Conservation (phyloP, 2,888 invertebrate genomes). For the Vesta saturnalis region DNA sequence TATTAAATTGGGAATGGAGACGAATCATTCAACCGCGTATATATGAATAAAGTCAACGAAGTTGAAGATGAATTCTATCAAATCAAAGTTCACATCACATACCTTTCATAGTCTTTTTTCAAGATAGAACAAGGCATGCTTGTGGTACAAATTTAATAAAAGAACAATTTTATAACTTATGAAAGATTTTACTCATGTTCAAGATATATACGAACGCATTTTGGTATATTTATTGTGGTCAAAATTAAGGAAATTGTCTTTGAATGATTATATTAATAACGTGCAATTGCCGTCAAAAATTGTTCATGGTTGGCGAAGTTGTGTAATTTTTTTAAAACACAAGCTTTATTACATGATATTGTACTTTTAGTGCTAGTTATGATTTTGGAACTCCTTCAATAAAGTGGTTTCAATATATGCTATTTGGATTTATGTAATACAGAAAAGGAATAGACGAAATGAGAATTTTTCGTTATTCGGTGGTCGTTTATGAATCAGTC, state of each 20-base stretch:
- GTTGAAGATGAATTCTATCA: constrained; percentile 35
- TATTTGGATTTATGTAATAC: not conserved
- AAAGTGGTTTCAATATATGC: not conserved
- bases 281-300: too few relatives aligned
- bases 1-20: constrained; percentile 39
- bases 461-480: constrained; percentile 24
- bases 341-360: too few relatives aligned
- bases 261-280: not conserved
- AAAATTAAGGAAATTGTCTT: not conserved
- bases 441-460: constrained; percentile 15
- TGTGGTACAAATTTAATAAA: constrained; percentile 14
- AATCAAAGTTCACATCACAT: constrained; percentile 37
- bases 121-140: constrained; percentile 23
- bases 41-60: constrained; percentile 34
- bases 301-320: too few relatives aligned
- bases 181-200: not conserved
- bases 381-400: too few relatives aligned
- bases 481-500: constrained; percentile 53
- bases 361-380: too few relatives aligned
- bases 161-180: constrained; percentile 10
- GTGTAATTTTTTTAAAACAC: too few relatives aligned
- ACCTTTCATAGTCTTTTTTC: constrained; percentile 34
- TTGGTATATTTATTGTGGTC: not conserved
- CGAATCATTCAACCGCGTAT: constrained; percentile 35
- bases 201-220: not conserved